Base-by-base conservation (phyloP, 1,140 invertebrate species). In the Drosophila kepulauana region DNA sequence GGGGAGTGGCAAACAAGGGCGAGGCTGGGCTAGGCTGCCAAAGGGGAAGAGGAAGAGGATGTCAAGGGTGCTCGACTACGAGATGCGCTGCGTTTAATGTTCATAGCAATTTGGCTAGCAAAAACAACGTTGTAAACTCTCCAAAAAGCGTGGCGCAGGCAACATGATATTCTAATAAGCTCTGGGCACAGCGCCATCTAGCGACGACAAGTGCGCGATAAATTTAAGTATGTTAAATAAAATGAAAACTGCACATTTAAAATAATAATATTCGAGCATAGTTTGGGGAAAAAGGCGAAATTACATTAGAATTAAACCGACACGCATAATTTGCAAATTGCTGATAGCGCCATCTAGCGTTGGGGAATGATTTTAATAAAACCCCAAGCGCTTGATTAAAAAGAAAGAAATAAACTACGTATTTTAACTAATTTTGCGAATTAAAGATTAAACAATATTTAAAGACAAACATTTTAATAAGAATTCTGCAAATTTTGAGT, bases 81-180 rank as follows among this genome's bases (percentile, higher is more conserved):
- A 49, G 65, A 69, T 69, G 71, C 71, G 65, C 71, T 74, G 71
- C 56, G 13, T 74, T 74, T 74, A 74, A 74, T 68, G 71, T 67
- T 45, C 11, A 33, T 38, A 66, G 62, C 45, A 66, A 66, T 72
- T 72, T 59, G 52, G 49, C 20, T 25, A 25, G 13, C 6, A 33
- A 56, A 20, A 56, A 28, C 11, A 35, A 67, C 30, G 20, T 11
- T 30, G 41, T 45, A 45, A 35, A 25, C 41, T 25, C 20, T 25
- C 20, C 20, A 25, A 25, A 25, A 25, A 25, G 20, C 20, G 20
- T 15, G 0, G 30, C n/a, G 15, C 20, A 49, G 25, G 2, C 43
- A 4, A 13, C 10, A 33, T 52, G 35, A 59, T 59, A 73, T 67
- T 59, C 70, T 74, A 74, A 69, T 74, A 74, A 69, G 65, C 57